A percentile compares a stretch with the other conserved stretches of the same genome.
phyloP scores from a whole-genome alignment of 2,113 vertebrate genomes.

The Colinus virginianus region DNA sequence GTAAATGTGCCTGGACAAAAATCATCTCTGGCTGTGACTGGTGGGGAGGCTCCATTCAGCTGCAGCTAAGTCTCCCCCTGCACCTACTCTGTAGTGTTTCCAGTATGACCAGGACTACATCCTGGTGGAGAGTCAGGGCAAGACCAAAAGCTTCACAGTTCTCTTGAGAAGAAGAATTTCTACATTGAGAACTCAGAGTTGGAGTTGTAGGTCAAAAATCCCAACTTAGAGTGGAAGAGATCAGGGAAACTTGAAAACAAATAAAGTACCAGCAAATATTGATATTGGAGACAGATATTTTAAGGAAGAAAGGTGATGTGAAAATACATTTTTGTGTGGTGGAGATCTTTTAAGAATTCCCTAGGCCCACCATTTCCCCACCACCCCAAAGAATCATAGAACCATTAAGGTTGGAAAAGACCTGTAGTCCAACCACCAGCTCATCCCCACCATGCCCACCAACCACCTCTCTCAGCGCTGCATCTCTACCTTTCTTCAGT shows the following conservation, averaged over 20 bases:
- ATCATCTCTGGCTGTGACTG: not conserved
- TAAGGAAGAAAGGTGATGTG: not conserved
- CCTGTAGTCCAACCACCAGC: too few species aligned
- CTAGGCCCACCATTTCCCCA: not conserved
- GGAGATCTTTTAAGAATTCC: not conserved
- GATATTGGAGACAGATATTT: not conserved
- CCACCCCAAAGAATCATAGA: not conserved
- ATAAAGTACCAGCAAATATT: not conserved
- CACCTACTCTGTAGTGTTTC: not conserved
- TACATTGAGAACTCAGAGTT: not conserved
- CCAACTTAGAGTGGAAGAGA: fast-evolving
- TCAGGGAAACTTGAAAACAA: not conserved
- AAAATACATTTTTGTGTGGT: not conserved
- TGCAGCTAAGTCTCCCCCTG: not conserved
- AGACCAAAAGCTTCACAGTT: not conserved
- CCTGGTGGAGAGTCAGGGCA: fast-evolving
- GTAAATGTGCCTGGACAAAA: not conserved
- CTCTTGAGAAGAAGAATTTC: not conserved
- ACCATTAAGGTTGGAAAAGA: too few species aligned
- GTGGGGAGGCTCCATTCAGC: not conserved
- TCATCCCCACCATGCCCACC: too few species aligned
- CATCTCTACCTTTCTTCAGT: too few species aligned
- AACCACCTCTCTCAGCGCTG: too few species aligned
- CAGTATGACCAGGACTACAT: not conserved
- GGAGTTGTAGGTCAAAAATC: not conserved